Percentiles rank a stretch among this genome's conserved stretches.
Evolutionary conservation across 2,888 invertebrate genomes (phyloP).

Genomic region (Cantharis lateralis): DNA sequence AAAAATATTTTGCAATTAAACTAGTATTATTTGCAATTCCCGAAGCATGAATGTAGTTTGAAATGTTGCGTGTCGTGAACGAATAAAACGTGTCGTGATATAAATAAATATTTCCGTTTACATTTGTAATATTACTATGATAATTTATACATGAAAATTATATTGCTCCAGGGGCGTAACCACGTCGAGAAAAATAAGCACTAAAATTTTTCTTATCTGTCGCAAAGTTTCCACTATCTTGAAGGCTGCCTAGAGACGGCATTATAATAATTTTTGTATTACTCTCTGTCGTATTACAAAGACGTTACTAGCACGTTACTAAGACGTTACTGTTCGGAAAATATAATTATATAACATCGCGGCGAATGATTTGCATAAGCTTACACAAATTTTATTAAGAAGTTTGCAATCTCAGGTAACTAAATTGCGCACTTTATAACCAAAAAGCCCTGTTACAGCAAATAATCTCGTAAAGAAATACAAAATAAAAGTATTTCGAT

Average conservation of each 20-base stretch:
- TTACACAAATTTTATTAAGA: neutral
- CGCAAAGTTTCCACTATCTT: neutral
- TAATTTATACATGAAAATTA: conserved; percentile 8
- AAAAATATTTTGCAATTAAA: neutral
- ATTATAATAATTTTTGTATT: neutral
- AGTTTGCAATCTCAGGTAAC: neutral
- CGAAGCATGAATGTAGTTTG: neutral
- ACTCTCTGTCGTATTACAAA: neutral
- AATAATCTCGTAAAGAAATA: neutral
- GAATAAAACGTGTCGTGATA: conserved; percentile 1
- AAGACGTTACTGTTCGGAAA: neutral
- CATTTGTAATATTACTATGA: conserved; percentile 9
- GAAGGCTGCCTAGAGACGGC: neutral
- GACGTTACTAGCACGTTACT: neutral
- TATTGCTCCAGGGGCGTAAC: neutral
- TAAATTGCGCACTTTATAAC: neutral
- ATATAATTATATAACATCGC: neutral
- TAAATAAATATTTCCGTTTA: conserved; percentile 7
- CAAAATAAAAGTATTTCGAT: neutral
- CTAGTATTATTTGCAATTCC: neutral
- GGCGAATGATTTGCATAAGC: neutral
- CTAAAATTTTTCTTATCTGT: neutral
- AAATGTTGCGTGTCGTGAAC: neutral
- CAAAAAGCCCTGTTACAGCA: neutral
- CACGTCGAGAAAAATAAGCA: neutral